These are phyloP conservation scores for Hemicrepidius hirtus DNA, from an alignment of 2,888 invertebrate genomes.

Conservation along the genomic window DNA sequence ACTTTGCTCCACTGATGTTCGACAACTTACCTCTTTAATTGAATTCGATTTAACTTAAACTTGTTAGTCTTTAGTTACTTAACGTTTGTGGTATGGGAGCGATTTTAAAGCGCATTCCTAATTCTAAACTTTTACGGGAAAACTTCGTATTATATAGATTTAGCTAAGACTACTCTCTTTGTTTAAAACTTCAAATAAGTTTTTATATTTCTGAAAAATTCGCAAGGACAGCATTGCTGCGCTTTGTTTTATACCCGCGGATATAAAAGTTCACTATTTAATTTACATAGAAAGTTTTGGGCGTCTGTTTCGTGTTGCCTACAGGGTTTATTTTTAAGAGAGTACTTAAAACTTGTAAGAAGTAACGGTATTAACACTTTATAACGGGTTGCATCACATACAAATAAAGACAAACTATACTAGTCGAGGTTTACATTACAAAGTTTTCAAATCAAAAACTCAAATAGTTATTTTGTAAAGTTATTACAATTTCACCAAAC, in stretches of 20 bases:
- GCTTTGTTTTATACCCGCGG: conserved; percentile 41
- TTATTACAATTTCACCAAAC: too few species aligned
- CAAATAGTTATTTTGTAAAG: too few species aligned
- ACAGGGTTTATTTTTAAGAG: conserved; percentile 41
- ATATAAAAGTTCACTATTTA: conserved; percentile 46
- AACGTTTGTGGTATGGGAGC: conserved; percentile 27
- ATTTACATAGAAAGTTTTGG: conserved; percentile 42
- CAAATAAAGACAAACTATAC: conserved; percentile 25
- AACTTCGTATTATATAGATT: conserved; percentile 23
- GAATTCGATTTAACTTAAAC: conserved; percentile 43
- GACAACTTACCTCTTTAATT: conserved; percentile 43
- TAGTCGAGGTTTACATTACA: not conserved
- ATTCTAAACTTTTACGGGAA: conserved; percentile 29
- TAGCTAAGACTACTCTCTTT: conserved; percentile 5
- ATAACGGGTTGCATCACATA: conserved; percentile 16
- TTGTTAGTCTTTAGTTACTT: conserved; percentile 38
- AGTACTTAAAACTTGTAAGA: conserved; percentile 42
- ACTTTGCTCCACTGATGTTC: conserved; percentile 39
- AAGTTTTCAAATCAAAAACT: not conserved
- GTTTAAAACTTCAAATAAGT: conserved; percentile 13
- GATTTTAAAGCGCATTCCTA: conserved; percentile 21
- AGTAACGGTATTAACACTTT: conserved; percentile 42
- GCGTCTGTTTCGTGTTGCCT: conserved; percentile 40
- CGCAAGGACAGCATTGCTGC: conserved; percentile 27
- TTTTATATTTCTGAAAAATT: conserved; percentile 17